Conservation (phyloP, 2,113 vertebrate genomes). For the Myotis lucifugus region DNA sequence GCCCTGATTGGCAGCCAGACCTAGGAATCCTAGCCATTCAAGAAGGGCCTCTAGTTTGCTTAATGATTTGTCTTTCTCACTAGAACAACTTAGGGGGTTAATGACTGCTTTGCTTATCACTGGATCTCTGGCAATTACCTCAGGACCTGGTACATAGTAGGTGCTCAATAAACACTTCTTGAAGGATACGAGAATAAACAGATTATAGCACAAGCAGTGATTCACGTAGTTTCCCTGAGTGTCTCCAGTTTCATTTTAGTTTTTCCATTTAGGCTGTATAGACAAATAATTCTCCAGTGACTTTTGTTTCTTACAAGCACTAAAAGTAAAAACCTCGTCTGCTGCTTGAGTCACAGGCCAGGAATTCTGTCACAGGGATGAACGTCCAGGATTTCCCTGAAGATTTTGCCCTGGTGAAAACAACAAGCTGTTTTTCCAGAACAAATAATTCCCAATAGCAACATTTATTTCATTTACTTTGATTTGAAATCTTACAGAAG, state of each 20-base stretch:
- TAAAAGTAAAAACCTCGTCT: neutral
- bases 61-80: neutral
- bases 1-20: too few species aligned
- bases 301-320: neutral
- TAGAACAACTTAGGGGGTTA: neutral
- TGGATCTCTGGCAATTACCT: neutral
- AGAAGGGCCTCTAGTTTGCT: neutral
- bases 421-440: neutral
- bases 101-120: neutral
- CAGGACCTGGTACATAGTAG: neutral
- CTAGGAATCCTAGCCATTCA: too few species aligned
- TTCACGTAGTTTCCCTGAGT: neutral
- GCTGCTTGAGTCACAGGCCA: neutral
- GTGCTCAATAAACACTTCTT: neutral
- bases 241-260: neutral
- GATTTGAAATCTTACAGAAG: neutral
- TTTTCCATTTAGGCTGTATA: neutral
- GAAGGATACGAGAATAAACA: neutral
- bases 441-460: constrained; percentile 44
- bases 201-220: neutral
- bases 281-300: neutral
- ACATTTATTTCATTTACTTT: constrained; percentile 7
- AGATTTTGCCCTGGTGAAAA: constrained; percentile 20
- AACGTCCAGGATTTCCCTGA: constrained; percentile 41
- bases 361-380: neutral